These are phyloP conservation scores for Chrysocyon brachyurus DNA, from an alignment of 2,797 vertebrate species.

Conservation along the genomic window DNA sequence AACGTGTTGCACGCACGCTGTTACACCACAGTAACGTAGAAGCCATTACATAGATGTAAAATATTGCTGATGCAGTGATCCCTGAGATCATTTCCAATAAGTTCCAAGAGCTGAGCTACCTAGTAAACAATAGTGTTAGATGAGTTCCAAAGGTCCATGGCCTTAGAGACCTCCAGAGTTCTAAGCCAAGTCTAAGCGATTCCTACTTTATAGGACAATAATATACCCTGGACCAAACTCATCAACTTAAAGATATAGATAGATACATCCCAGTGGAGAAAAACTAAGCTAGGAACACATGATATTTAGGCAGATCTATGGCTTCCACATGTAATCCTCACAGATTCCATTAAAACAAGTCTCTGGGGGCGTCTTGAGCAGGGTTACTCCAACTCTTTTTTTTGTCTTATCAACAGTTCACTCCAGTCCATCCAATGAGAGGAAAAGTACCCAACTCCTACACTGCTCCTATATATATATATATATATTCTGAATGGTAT, in stretches of 20 bases:
- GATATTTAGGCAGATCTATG: not conserved
- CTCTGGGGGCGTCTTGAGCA: not conserved
- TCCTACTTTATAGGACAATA: not conserved
- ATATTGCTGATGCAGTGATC: not conserved
- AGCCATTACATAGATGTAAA: not conserved
- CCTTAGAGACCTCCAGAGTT: not conserved
- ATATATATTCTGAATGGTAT: not conserved
- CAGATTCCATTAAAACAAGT: not conserved
- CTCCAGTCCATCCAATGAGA: not conserved
- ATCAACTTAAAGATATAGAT: not conserved
- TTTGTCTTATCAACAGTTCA: constrained; percentile 2
- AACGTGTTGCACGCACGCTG: not conserved
- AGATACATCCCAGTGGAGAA: not conserved
- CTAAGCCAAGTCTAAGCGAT: not conserved
- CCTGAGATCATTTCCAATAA: constrained; percentile 9
- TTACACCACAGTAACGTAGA: not conserved
- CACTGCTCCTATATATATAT: not conserved
- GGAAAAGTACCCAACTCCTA: constrained; percentile 21
- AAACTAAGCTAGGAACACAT: not conserved
- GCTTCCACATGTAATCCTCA: not conserved
- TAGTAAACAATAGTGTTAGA: not conserved
- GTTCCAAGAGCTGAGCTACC: not conserved
- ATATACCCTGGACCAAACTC: not conserved
- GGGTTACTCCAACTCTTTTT: not conserved
- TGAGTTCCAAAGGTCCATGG: not conserved